phyloP scores from a whole-genome alignment of 2,888 invertebrate species.

The Tetheella fluctuosa region DNA sequence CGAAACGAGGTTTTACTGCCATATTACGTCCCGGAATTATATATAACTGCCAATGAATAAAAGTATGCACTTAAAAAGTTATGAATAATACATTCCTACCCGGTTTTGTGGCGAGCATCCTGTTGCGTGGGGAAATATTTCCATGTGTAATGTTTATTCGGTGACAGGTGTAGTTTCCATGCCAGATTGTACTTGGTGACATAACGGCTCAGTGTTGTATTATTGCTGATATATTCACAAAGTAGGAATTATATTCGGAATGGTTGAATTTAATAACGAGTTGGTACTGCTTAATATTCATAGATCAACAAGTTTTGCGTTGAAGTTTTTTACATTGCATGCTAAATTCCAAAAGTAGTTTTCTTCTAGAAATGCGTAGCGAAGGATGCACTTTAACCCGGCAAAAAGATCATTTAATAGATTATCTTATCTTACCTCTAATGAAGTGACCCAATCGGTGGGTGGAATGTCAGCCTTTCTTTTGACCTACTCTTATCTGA shows the following conservation, averaged over 20 bases:
- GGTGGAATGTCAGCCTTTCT: no score
- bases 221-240: conserved; percentile 3
- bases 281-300: neutral
- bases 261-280: neutral
- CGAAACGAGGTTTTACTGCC: neutral
- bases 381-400: no score
- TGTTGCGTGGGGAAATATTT: conserved; percentile 9
- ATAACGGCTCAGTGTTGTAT: neutral
- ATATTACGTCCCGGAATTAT: neutral
- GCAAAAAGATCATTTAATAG: no score
- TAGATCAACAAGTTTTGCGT: no score
- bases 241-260: neutral
- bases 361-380: no score
- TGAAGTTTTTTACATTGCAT: no score
- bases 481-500: no score
- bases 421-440: no score
- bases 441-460: no score
- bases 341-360: no score
- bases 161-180: conserved; percentile 5
- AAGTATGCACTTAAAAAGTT: conserved; percentile 14
- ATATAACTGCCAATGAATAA: neutral
- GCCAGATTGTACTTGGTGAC: neutral
- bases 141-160: conserved; percentile 10
- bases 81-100: conserved; percentile 15
- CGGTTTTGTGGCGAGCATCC: neutral